Evolutionary conservation across 2,797 vertebrate genomes (phyloP), one percentile per base, ranked within the genome.

Genomic region (Masticophis lateralis): DNA sequence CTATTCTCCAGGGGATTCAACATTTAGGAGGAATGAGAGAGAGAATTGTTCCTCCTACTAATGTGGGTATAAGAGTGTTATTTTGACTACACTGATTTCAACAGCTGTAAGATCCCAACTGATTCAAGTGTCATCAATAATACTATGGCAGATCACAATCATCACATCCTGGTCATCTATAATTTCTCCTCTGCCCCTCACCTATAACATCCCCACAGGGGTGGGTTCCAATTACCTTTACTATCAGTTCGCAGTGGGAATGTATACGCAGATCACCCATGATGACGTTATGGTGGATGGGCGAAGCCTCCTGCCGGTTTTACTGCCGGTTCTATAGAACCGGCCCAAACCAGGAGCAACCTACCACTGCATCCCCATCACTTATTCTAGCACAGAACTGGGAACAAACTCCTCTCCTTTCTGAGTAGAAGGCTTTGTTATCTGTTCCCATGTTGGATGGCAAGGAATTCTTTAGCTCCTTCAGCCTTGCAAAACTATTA

Each of bases 401-500:
- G 20, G 37, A 87, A n/a, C 13, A 37, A 86, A 32, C 20, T 25
- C 16, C 14, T 66, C 60, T 32, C 43, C 32, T 55, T 83, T 55
- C 20, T 32, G 22, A 32, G 5, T 18, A 66, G 16, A 27, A 57
- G 27, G 60, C 56, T 47, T 28, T 74, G 53, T 28, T 55, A 27
- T 7, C 43, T 28, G 11, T 43, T 32, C 13, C 61, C 22, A n/a
- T 43, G 9, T 60, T 13, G 25, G 16, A 22, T 9, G 47, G 89
- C 16, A 88, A 43, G 88, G 28, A 66, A 55, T 28, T 53, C 7
- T 91, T 69, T 27, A 79, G 37, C 37, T 37, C 0, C 83, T 96
- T 66, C 61, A 59, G 89, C 27, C 2, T n/a, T 94, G 94, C 66
- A 86, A 10, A 94, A 91, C 2, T 90, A 14, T 93, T 27, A 69